Evolutionary conservation across 2,888 invertebrate genomes (phyloP).

Genomic region (Cloeon dipterum): DNA sequence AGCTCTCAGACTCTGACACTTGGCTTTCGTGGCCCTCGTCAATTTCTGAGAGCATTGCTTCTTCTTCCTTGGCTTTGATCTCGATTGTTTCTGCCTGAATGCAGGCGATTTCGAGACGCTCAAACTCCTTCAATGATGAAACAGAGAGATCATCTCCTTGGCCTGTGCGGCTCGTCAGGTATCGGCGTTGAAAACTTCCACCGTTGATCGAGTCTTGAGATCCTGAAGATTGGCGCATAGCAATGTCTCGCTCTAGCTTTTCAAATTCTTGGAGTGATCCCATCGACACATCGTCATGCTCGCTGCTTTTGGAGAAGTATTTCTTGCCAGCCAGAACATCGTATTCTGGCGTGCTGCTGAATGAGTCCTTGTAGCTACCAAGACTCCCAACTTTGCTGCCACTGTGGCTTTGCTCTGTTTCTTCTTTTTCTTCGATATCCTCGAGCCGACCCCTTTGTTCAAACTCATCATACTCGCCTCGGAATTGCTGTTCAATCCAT

Average conservation of each 20-base stretch:
- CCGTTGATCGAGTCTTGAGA: slow-evolving; percentile 70
- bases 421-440: slow-evolving; percentile 53
- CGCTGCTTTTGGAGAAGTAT: slow-evolving; percentile 57
- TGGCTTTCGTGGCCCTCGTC: slow-evolving; percentile 20
- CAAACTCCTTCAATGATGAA: slow-evolving; percentile 78
- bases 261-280: slow-evolving; percentile 90
- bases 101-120: slow-evolving; percentile 72
- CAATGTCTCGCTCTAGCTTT: slow-evolving; percentile 61
- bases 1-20: slow-evolving; percentile 29
- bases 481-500: slow-evolving; percentile 79
- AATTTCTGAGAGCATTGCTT: slow-evolving; percentile 36
- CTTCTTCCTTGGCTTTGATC: slow-evolving; percentile 63
- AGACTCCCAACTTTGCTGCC: slow-evolving; percentile 55
- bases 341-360: slow-evolving; percentile 80
- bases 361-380: slow-evolving; percentile 51
- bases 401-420: slow-evolving; percentile 34
- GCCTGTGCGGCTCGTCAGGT: slow-evolving; percentile 41
- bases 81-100: slow-evolving; percentile 65
- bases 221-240: slow-evolving; percentile 32
- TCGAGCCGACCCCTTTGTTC: slow-evolving; percentile 46
- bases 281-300: slow-evolving; percentile 79
- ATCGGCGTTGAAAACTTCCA: slow-evolving; percentile 54
- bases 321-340: slow-evolving; percentile 65
- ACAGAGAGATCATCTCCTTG: slow-evolving; percentile 69
- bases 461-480: slow-evolving; percentile 45